Percentiles rank a stretch among this genome's conserved stretches.
Evolutionary conservation across 37 sponge, comb jelly and placozoan genomes (phyloP).

Genomic region (Petrosia ficiformis): DNA sequence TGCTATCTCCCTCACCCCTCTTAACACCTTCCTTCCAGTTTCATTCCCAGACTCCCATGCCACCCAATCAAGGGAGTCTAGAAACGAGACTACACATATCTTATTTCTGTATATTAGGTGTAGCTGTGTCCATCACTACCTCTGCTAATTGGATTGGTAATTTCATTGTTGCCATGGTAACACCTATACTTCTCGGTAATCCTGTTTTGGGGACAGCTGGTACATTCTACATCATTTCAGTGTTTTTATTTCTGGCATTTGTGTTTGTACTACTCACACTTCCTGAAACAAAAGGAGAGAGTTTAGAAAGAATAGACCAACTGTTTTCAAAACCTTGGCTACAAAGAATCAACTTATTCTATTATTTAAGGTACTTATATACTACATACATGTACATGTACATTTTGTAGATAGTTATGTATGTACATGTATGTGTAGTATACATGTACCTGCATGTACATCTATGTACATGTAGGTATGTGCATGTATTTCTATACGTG

Average conservation of each 20-base stretch:
- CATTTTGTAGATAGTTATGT: no score
- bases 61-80: neutral
- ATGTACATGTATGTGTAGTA: no score
- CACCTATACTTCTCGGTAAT: conserved; percentile 49
- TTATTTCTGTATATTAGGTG: conserved; percentile 11
- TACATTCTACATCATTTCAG: conserved; percentile 58
- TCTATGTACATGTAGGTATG: no score
- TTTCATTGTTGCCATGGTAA: conserved; percentile 59
- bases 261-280: conserved; percentile 55
- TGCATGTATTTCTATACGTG: no score
- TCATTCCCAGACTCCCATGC: neutral
- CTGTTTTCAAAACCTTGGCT: conserved; percentile 54
- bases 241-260: conserved; percentile 5
- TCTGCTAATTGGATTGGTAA: conserved; percentile 73
- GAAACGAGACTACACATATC: neutral
- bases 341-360: conserved; percentile 28
- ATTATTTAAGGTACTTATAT: conserved; percentile 52
- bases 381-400: no score
- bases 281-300: conserved; percentile 77
- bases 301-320: conserved; percentile 63
- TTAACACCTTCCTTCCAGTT: neutral
- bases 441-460: no score
- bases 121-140: conserved; percentile 62
- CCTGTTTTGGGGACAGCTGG: conserved; percentile 45
- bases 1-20: no score